Conservation (phyloP, 1,140 invertebrate species). For the Lithobius niger region DNA sequence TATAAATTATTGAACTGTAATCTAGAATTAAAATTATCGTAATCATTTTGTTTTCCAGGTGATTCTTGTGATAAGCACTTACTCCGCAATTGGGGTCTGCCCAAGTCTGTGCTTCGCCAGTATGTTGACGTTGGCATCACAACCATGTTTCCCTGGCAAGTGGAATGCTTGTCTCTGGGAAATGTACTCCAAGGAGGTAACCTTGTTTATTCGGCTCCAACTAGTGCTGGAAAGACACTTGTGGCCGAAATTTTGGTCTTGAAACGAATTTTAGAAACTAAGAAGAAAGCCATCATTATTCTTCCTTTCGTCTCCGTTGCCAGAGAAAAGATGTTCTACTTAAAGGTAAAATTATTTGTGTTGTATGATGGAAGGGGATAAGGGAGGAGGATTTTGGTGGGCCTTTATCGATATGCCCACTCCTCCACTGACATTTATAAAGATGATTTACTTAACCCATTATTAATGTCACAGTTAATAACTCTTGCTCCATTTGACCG, state of each 20-base stretch:
- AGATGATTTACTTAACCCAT: too few relatives aligned
- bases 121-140: slow-evolving; percentile 55
- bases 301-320: slow-evolving; percentile 94
- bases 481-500: too few relatives aligned
- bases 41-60: too few relatives aligned
- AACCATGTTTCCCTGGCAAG: slow-evolving; percentile 83
- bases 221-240: slow-evolving; percentile 92
- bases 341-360: too few relatives aligned
- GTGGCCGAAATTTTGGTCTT: slow-evolving; percentile 88
- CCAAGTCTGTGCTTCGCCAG: slow-evolving; percentile 37
- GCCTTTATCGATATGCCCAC: too few relatives aligned
- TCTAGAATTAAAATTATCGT: too few relatives aligned
- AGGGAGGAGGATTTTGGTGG: too few relatives aligned
- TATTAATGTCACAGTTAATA: too few relatives aligned
- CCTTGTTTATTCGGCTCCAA: slow-evolving; percentile 89
- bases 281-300: slow-evolving; percentile 86
- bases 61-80: too few relatives aligned
- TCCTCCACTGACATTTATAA: too few relatives aligned
- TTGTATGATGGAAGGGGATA: too few relatives aligned
- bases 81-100: slow-evolving; percentile 30
- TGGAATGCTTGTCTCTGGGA: slow-evolving; percentile 54
- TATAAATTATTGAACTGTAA: too few relatives aligned
- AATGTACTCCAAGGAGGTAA: slow-evolving; percentile 61
- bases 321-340: slow-evolving; percentile 85
- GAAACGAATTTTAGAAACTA: slow-evolving; percentile 72